Base-by-base conservation (phyloP, 2,888 invertebrate species). In the Sarcophaga carnaria region DNA sequence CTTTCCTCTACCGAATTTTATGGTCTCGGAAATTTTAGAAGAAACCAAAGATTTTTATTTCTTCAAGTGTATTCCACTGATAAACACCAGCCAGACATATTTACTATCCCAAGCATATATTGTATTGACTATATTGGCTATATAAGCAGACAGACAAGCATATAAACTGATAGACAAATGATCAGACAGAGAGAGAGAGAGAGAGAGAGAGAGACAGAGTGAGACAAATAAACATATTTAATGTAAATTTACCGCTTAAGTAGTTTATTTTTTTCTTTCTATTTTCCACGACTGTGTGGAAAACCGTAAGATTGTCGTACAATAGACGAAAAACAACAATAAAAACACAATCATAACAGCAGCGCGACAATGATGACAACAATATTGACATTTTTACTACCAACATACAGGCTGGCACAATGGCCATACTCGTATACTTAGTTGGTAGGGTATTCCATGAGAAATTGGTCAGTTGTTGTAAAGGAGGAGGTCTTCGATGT, bases 191-290 rank as follows among this genome's bases (percentile, higher is more conserved):
- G 2, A 37, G 8, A 37, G 37, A 37, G 37, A 37, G 37, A 37
- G 37, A 8, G 8, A 37, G 37, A 37, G 37, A 37, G 37, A 37
- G 37, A 37, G 37, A 8, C 8, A 37, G 8, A 37, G 37, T 37
- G 37, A 0, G 10, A 66, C 76, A 54, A 66, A 54, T 64, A 66
- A 14, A 76, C 59, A 17, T 64, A 71, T 77, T 66, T 63, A 59
- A 82, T 77, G 60, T 77, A 82, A 77, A 71, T 82, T 27, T 66
- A 77, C 71, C 82, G 82, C 77, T 83, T 66, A 82, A 82, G 76
- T 76, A 76, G 82, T 83, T 83, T 76, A 70, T 70, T 78, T 67
- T 60, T 47, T 22, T 25, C 27, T 71, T 17, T 72, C 10, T 60
- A 62, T 72, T 22, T 69, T n/a, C 47, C 22, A 10, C 20, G 49